phyloP scores from a whole-genome alignment of 2,113 vertebrate species.

The Pygoscelis antarcticus region DNA sequence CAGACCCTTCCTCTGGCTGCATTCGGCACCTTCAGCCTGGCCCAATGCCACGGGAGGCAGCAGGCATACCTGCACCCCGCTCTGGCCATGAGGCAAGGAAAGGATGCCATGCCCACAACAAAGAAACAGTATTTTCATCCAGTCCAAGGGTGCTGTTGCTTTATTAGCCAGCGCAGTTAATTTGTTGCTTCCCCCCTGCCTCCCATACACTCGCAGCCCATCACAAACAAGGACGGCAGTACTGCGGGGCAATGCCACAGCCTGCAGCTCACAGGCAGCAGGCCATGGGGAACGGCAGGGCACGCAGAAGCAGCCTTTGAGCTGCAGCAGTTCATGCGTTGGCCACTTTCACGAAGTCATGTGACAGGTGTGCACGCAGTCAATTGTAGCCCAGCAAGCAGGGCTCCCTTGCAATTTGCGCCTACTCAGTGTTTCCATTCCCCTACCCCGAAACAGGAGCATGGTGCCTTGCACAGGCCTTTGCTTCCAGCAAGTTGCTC shows the following conservation, averaged over 20 bases:
- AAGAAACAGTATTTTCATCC: neutral
- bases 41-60: neutral
- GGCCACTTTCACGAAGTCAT: neutral
- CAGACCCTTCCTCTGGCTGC: neutral
- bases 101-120: neutral
- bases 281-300: rapidly evolving
- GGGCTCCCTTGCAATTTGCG: neutral
- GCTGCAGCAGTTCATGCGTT: rapidly evolving
- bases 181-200: neutral
- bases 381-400: neutral
- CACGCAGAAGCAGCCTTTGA: neutral
- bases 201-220: too few relatives aligned
- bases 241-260: neutral
- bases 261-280: neutral
- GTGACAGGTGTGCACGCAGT: rapidly evolving
- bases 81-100: rapidly evolving
- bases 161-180: neutral
- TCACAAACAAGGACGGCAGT: neutral
- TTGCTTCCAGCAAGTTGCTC: neutral
- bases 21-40: rapidly evolving
- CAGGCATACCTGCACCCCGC: neutral
- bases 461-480: neutral
- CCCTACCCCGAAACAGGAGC: neutral
- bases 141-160: neutral
- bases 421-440: neutral